A percentile compares a stretch with the other conserved stretches of the same genome.
These are phyloP conservation scores for Lucinisca nassula DNA, from an alignment of 2,888 invertebrate genomes.

Conservation along the genomic window DNA sequence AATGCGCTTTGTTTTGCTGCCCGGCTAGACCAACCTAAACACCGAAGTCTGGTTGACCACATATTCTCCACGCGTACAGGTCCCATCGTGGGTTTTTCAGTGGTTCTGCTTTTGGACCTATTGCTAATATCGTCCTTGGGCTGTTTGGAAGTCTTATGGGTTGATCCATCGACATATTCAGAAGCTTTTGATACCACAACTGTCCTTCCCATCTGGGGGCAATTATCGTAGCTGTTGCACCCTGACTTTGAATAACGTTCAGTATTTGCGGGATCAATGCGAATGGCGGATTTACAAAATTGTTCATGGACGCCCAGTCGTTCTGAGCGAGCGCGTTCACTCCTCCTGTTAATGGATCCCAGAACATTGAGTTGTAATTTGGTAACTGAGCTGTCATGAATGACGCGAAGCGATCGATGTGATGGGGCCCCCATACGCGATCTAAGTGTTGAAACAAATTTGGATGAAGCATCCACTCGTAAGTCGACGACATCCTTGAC, in stretches of 20 bases:
- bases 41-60: slow-evolving; percentile 11
- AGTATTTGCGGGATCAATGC: slow-evolving; percentile 21
- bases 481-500: neutral
- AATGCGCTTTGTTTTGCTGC: slow-evolving; percentile 13
- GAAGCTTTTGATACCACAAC: slow-evolving; percentile 23
- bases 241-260: neutral
- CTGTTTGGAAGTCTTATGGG: slow-evolving; percentile 19
- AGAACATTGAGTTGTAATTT: neutral
- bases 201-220: slow-evolving; percentile 27
- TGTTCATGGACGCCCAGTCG: neutral
- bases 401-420: neutral
- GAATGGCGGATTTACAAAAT: neutral
- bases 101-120: slow-evolving; percentile 22
- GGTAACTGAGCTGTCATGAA: neutral
- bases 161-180: slow-evolving; percentile 14
- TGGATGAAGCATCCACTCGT: slow-evolving; percentile 6
- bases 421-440: neutral
- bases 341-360: neutral
- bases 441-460: neutral
- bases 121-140: neutral
- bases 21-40: slow-evolving; percentile 3
- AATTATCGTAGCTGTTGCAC: slow-evolving; percentile 24
- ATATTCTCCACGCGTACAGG: slow-evolving; percentile 39
- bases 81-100: slow-evolving; percentile 27
- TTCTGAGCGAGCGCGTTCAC: neutral